phyloP scores from a whole-genome alignment of 2,797 vertebrate genomes.

The Calcarius lapponicus region DNA sequence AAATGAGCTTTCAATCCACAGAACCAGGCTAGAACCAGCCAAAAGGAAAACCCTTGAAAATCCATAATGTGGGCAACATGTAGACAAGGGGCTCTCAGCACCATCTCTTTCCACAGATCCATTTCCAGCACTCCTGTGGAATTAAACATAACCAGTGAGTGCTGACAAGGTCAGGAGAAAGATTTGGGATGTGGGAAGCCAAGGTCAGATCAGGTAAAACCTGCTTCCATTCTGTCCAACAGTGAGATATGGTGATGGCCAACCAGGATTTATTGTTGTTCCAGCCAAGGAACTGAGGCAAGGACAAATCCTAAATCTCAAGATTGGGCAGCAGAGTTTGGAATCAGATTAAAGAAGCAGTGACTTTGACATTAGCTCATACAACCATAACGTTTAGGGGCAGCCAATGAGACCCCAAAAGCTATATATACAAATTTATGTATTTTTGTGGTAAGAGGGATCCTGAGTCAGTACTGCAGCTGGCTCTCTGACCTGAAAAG shows the following conservation, averaged over 20 bases:
- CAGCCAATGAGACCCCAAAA: background rate
- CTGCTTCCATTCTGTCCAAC: background rate
- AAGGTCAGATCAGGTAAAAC: background rate
- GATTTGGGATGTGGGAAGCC: background rate
- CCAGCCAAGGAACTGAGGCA: background rate
- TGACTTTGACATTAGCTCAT: background rate
- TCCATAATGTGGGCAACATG: background rate
- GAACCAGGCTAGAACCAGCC: background rate
- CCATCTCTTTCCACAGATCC: background rate
- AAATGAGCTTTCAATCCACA: background rate
- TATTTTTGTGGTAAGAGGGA: background rate
- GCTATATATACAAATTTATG: background rate
- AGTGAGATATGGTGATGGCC: background rate
- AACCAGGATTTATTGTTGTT: background rate
- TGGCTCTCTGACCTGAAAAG: background rate
- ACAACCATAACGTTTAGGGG: background rate
- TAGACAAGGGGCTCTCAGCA: accelerated
- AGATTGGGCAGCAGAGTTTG: background rate
- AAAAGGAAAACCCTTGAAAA: background rate
- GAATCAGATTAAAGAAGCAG: background rate
- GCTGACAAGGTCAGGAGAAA: background rate
- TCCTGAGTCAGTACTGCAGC: background rate
- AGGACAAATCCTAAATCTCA: background rate
- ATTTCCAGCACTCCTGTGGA: background rate
- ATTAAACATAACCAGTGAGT: background rate